Base-by-base conservation (phyloP, 2,113 vertebrate genomes). In the Kryptolebias marmoratus region DNA sequence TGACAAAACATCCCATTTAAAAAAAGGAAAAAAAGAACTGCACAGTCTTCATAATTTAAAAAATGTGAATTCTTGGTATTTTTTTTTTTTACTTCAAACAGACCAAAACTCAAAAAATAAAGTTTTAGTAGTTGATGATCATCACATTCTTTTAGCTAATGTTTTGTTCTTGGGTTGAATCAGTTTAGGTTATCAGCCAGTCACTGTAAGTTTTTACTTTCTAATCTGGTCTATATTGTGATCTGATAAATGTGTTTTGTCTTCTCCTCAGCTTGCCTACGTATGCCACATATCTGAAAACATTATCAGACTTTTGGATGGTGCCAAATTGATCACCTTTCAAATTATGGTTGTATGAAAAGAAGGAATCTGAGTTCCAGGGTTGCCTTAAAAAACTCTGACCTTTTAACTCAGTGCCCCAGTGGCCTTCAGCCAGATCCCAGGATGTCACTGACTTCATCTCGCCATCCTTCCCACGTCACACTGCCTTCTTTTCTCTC, bases 391-490 rank as follows among this genome's bases (percentile, higher is more conserved):
- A 73, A 84, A 81, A 79, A 16, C 15, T 8, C 30, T 69, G 73
- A 86, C 80, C 80, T 83, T 36, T 64, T 64, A 76, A 56, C 71
- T 81, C 66, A 73, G 74, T 79, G 53, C 61, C 76, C 71, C 57
- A 30, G 64, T 90, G 90, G 89, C 89, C 64, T 47, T 73, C 73
- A 71, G 74, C 87, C 89, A 90, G 79, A 76, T 85, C 82, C 75
- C n/a, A 74, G 77, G 79, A 82, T 86, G 83, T 74, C 86, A 84
- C 66, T 60, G 68, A 90, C 92, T 87, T 89, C 88, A 81, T 69
- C 75, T 82, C 77, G 82, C 22, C 80, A 75, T 86, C 80, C 66
- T 65, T 75, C 81, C 30, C 78, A 79, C 80, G 76, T 83, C 86
- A 82, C 36, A 84, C 91, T 86, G 76, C 66, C 72, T 88, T 71